Conservation (phyloP, 2,113 vertebrate species). For the Pongo abelii region DNA sequence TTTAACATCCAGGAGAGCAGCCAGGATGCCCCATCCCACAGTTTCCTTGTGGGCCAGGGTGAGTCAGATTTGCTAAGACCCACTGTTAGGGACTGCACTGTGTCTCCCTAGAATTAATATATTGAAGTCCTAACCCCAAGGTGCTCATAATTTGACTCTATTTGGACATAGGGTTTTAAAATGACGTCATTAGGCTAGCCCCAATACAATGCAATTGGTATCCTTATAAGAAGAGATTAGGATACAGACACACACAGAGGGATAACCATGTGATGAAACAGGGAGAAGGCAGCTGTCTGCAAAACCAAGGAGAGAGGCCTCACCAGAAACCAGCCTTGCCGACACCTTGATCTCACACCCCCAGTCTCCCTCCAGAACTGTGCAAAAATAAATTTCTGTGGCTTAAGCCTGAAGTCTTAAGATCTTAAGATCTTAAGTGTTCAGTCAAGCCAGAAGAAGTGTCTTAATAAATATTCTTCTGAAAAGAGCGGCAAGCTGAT, state of each 20-base stretch:
- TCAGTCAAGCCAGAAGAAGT: background rate
- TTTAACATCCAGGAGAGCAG: background rate
- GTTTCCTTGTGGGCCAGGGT: background rate
- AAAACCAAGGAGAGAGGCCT: background rate
- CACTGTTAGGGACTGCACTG: fast-evolving
- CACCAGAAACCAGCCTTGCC: background rate
- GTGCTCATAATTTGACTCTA: background rate
- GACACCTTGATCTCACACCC: background rate
- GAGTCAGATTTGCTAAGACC: background rate
- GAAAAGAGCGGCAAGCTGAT: fast-evolving
- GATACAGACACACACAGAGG: background rate
- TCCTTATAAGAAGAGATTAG: no score
- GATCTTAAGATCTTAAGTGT: background rate
- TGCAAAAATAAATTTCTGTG: background rate
- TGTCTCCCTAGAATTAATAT: no score
- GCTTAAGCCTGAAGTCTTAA: no score
- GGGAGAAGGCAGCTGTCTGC: fast-evolving
- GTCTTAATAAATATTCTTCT: background rate
- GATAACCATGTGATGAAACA: fast-evolving
- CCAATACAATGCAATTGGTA: fast-evolving
- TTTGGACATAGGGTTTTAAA: background rate
- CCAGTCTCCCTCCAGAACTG: background rate
- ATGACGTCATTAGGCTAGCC: background rate
- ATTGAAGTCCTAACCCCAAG: background rate
- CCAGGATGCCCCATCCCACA: no score